Evolutionary conservation across 2,797 vertebrate genomes (phyloP).

Genomic region (Chiropotes sagulatus): DNA sequence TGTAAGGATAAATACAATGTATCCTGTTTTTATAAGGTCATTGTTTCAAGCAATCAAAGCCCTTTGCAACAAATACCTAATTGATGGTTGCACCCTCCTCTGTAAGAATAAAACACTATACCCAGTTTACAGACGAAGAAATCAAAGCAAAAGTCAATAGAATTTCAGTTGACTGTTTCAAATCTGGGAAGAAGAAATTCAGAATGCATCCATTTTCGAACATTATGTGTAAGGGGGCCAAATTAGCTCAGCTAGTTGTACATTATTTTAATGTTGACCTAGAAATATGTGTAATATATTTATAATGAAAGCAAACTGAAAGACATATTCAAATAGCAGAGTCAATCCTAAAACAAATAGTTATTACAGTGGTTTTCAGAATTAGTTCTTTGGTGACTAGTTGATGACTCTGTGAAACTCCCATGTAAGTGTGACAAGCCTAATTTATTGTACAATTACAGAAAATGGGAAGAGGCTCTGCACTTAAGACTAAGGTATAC

Average conservation of each 20-base stretch:
- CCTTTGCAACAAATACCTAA: slow-evolving; percentile 64
- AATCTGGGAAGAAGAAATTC: slow-evolving; percentile 39
- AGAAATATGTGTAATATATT: slow-evolving; percentile 67
- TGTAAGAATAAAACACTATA: slow-evolving; percentile 34
- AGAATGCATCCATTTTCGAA: slow-evolving; percentile 12
- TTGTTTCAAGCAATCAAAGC: slow-evolving; percentile 64
- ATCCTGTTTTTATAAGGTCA: slow-evolving; percentile 64
- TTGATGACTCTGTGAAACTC: slow-evolving; percentile 67
- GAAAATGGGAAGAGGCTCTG: slow-evolving; percentile 10
- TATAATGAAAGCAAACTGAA: slow-evolving; percentile 72
- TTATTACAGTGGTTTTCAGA: slow-evolving; percentile 61
- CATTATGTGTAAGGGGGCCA: neutral
- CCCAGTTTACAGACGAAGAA: slow-evolving; percentile 53
- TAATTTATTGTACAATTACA: slow-evolving; percentile 59
- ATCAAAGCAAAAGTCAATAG: slow-evolving; percentile 51
- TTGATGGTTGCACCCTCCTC: slow-evolving; percentile 53
- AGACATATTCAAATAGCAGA: slow-evolving; percentile 65
- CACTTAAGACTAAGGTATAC: slow-evolving; percentile 35
- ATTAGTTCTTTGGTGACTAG: slow-evolving; percentile 60
- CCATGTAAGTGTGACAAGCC: slow-evolving; percentile 15
- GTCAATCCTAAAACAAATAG: slow-evolving; percentile 74
- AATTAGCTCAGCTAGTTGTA: slow-evolving; percentile 49
- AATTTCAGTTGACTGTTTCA: slow-evolving; percentile 47
- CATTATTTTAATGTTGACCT: slow-evolving; percentile 66
- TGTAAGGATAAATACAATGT: slow-evolving; percentile 65